phyloP scores from a whole-genome alignment of 2,888 invertebrate species.

The Hipparchia sbordonii region DNA sequence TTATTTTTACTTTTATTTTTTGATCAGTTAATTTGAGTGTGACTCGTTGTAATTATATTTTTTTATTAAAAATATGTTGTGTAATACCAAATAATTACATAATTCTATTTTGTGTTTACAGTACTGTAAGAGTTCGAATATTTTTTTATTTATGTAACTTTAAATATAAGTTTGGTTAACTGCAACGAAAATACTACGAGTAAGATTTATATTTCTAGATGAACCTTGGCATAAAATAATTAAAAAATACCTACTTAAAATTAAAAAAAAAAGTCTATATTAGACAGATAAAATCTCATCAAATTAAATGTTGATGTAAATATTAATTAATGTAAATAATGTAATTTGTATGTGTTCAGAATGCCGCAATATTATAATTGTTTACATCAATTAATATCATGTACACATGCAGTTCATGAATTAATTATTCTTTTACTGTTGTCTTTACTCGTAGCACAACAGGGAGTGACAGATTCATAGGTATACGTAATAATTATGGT shows the following conservation, averaged over 20 bases:
- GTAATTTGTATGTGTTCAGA: background rate
- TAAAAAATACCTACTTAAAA: background rate
- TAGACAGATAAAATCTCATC: too few species aligned
- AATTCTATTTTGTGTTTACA: slow-evolving; percentile 70
- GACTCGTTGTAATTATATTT: slow-evolving; percentile 67
- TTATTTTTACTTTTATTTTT: slow-evolving; percentile 47
- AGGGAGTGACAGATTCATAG: slow-evolving; percentile 56
- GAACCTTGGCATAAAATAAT: background rate
- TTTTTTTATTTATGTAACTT: slow-evolving; percentile 56
- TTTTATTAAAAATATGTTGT: slow-evolving; percentile 66
- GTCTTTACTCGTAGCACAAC: slow-evolving; percentile 50
- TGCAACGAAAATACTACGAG: slow-evolving; percentile 60
- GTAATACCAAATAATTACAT: slow-evolving; percentile 78
- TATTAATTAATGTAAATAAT: background rate
- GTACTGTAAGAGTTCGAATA: slow-evolving; percentile 69
- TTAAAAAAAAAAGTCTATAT: background rate
- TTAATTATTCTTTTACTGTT: background rate
- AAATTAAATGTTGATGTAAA: background rate
- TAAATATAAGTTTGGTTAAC: slow-evolving; percentile 60
- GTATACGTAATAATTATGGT: slow-evolving; percentile 76
- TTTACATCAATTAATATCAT: background rate
- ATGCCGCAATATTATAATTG: background rate
- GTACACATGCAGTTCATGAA: background rate
- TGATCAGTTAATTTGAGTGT: slow-evolving; percentile 64
- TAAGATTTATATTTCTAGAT: slow-evolving; percentile 34